Evolutionary conservation across 1,140 invertebrate genomes (phyloP), one percentile per base, ranked within the genome.

Genomic region (Drosophila prosaltans): DNA sequence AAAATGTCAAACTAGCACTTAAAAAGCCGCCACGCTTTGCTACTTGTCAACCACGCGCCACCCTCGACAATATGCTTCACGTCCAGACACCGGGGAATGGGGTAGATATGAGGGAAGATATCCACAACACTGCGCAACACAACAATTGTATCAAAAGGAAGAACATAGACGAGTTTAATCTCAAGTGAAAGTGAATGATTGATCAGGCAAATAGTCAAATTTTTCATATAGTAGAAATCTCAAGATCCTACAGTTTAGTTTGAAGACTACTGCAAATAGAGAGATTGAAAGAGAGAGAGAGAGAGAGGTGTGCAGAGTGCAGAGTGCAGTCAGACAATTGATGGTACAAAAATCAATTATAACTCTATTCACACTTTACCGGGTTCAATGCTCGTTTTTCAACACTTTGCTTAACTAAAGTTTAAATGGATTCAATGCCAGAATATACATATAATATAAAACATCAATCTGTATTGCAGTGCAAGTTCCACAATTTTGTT

Each of bases 1-100:
- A 86, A 86, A 86, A 88, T 86, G 83, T 86, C 83, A 86, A 86
- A 86, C 83, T 86, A 86, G 83, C 83, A 86, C 83, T 86, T 86
- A 86, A 86, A 78, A 79, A 83, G 83, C 83, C 83, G 83, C 83
- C 83, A 86, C 83, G 83, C 83, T 86, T 86, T 88, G 83, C 83
- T 86, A 86, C 83, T 86, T 86, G 83, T 80, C 76, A 86, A 88
- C 83, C 83, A 88, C 80, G 83, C 76, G 80, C 83, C 83, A 86
- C 83, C 83, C 83, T 81, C 83, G 64, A 86, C 83, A 88, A 86
- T 88, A 86, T 86, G 83, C 65, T 86, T 70, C 70, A 73, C 65
- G 83, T 86, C 83, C 80, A 82, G 81, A 60, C 82, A 16, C 30
- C 26, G 30, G 8, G 73, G n/a, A 2, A 9, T 26, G 43, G 30